Conservation (phyloP, 2,113 vertebrate species). For the Coracopsis vasa region DNA sequence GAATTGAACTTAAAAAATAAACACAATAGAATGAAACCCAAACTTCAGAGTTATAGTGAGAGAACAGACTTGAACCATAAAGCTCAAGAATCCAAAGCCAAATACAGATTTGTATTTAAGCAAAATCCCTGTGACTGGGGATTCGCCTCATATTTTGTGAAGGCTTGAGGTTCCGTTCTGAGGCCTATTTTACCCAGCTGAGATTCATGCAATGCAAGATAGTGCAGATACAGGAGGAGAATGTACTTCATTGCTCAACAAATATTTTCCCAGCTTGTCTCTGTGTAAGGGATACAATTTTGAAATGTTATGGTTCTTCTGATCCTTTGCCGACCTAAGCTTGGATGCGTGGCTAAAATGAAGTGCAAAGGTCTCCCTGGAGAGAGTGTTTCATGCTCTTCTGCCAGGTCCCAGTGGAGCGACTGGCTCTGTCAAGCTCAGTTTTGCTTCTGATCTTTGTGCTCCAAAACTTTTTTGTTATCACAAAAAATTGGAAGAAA, state of each 20-base stretch:
- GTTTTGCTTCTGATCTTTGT: background rate
- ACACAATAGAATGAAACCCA: background rate
- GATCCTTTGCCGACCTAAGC: background rate
- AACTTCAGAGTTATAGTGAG: background rate
- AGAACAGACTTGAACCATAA: background rate
- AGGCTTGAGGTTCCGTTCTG: background rate
- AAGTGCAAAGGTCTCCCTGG: background rate
- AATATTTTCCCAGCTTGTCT: background rate
- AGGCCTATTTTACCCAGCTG: background rate
- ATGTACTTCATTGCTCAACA: background rate
- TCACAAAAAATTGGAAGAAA: background rate
- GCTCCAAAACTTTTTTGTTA: background rate
- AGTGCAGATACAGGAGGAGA: background rate
- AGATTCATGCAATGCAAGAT: background rate
- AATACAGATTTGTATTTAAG: background rate
- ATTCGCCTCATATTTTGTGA: background rate
- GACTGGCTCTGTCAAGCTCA: background rate
- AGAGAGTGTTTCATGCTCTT: background rate
- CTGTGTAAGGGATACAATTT: background rate
- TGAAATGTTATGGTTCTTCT: background rate
- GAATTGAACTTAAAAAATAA: conserved; percentile 20
- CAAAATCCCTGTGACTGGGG: background rate
- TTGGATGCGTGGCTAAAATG: background rate
- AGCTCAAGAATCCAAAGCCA: background rate
- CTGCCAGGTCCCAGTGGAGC: background rate